phyloP scores from a whole-genome alignment of 2,888 invertebrate species.

The Euphydryas editha region DNA sequence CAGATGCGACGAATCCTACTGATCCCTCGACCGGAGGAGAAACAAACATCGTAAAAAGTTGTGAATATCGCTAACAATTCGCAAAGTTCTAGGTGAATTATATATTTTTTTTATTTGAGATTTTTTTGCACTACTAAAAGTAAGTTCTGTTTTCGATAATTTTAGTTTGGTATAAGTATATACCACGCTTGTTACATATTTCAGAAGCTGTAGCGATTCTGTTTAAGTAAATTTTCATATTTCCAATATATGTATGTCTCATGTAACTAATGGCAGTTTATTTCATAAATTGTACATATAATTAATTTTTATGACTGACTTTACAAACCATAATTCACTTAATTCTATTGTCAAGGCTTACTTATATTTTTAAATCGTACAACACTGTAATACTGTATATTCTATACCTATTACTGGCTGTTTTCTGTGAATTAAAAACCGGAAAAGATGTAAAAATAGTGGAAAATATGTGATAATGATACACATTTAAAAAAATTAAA shows the following conservation, averaged over 20 bases:
- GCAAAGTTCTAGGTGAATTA: conserved; percentile 63
- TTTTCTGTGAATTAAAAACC: conserved; percentile 45
- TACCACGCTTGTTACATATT: conserved; percentile 28
- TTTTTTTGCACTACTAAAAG: conserved; percentile 52
- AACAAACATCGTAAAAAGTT: conserved; percentile 73
- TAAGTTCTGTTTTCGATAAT: conserved; percentile 44
- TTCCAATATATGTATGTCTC: background rate
- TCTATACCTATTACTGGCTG: conserved; percentile 33
- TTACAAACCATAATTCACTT: conserved; percentile 1
- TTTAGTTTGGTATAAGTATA: conserved; percentile 38
- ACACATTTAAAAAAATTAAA: no score
- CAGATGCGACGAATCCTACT: conserved; percentile 68
- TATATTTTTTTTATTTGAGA: conserved; percentile 58
- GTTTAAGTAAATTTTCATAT: background rate
- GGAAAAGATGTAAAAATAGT: conserved; percentile 47
- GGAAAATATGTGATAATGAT: conserved; percentile 55
- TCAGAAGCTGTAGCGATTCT: conserved; percentile 14
- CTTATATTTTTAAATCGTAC: conserved; percentile 25
- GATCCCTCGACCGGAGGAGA: conserved; percentile 60
- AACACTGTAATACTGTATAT: conserved; percentile 30
- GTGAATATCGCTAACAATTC: conserved; percentile 68
- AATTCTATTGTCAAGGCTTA: conserved; percentile 8
- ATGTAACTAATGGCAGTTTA: background rate
- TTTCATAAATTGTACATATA: no score
- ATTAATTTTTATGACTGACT: background rate